phyloP scores from a whole-genome alignment of 2,113 vertebrate species.

The Sitta europaea region DNA sequence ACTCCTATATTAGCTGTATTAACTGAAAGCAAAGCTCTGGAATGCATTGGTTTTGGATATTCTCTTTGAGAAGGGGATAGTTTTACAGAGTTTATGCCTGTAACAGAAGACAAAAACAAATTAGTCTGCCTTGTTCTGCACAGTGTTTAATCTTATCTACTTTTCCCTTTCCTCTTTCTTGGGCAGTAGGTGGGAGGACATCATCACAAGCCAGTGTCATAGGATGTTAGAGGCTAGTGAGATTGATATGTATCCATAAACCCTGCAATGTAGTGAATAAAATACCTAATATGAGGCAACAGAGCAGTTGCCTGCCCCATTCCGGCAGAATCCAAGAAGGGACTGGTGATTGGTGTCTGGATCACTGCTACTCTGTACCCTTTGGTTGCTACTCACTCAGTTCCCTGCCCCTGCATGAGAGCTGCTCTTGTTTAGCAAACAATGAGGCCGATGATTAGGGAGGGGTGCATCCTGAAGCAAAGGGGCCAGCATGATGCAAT shows the following conservation, averaged over 20 bases:
- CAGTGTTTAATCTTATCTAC: neutral
- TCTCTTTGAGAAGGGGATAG: neutral
- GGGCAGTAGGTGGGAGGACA: neutral
- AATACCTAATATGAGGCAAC: neutral
- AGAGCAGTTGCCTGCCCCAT: neutral
- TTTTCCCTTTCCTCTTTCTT: neutral
- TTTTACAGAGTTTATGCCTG: neutral
- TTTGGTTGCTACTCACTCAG: no score
- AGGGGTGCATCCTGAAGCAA: neutral
- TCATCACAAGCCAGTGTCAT: neutral
- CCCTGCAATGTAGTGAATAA: neutral
- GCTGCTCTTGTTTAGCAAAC: neutral
- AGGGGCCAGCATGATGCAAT: neutral
- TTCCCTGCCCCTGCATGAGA: neutral
- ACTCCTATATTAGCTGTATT: neutral
- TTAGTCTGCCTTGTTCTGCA: neutral
- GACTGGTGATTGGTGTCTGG: neutral
- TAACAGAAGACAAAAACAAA: neutral
- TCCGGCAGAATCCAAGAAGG: rapidly evolving
- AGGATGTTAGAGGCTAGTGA: neutral
- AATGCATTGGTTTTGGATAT: neutral
- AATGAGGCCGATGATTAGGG: neutral
- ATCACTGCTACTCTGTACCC: neutral
- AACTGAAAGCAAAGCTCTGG: neutral
- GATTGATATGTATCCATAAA: neutral